A percentile compares a stretch with the other conserved stretches of the same genome.
These are phyloP conservation scores for Thripadectes ignobilis DNA, from an alignment of 2,797 vertebrate genomes.

Conservation along the genomic window DNA sequence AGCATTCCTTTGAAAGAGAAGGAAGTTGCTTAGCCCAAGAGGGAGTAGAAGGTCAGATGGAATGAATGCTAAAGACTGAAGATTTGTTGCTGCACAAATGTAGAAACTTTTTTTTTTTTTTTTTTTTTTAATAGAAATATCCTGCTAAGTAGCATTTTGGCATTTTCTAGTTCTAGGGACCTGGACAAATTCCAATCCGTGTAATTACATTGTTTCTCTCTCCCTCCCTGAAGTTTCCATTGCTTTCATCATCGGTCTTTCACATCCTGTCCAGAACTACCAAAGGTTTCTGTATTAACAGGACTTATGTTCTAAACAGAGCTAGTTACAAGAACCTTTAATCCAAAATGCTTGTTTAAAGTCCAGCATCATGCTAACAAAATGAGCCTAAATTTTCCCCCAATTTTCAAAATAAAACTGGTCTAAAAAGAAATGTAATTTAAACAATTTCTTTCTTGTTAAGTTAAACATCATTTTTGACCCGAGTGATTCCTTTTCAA, in stretches of 20 bases:
- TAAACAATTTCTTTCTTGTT: not conserved
- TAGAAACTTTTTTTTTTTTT: not conserved
- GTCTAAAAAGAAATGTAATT: not conserved
- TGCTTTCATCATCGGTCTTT: slow-evolving; percentile 28
- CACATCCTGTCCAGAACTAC: slow-evolving; percentile 1
- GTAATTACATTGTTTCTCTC: slow-evolving; percentile 22
- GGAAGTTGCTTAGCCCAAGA: slow-evolving; percentile 11
- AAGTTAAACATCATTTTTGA: not conserved
- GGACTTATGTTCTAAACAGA: not conserved
- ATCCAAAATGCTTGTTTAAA: not conserved
- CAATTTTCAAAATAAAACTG: not conserved
- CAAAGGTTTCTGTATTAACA: slow-evolving; percentile 21
- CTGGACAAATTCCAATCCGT: slow-evolving; percentile 25
- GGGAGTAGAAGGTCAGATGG: slow-evolving; percentile 25
- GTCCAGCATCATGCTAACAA: not conserved
- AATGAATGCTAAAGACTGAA: not conserved
- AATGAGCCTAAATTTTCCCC: not conserved
- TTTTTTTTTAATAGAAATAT: not conserved
- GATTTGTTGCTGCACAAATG: not conserved
- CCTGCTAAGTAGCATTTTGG: slow-evolving; percentile 9
- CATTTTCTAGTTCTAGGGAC: slow-evolving; percentile 10
- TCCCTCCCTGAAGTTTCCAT: slow-evolving; percentile 25
- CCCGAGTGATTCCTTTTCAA: not conserved
- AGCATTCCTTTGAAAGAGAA: slow-evolving; percentile 43
- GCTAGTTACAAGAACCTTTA: not conserved